Evolutionary conservation across 1,140 invertebrate genomes (phyloP).

Genomic region (Drosophila murphyi): DNA sequence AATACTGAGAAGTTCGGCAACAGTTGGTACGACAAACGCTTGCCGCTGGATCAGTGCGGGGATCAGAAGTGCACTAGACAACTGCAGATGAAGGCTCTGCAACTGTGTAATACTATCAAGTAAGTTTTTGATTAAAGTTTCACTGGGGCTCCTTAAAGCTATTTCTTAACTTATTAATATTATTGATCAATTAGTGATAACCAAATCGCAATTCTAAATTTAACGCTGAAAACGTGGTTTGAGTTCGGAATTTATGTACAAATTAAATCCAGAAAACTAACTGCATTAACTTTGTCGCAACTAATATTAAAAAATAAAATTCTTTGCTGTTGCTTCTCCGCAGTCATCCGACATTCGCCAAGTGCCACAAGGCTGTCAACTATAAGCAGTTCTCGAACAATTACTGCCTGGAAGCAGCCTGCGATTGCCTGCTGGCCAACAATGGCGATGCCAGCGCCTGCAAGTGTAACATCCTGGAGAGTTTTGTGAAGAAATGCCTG

Average conservation of each 20-base stretch:
- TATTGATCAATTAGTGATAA: too few species aligned
- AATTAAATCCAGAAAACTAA: too few species aligned
- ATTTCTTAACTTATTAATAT: too few species aligned
- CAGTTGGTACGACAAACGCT: constrained; percentile 88
- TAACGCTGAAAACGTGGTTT: too few species aligned
- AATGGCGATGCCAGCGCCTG: constrained; percentile 86
- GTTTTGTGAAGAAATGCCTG: constrained; percentile 90
- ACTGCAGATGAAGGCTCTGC: constrained; percentile 87
- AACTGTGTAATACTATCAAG: constrained; percentile 87
- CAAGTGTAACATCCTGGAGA: constrained; percentile 88
- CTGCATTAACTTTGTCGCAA: too few species aligned
- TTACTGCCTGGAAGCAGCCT: constrained; percentile 89
- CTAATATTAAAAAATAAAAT: background rate
- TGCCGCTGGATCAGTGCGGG: constrained; percentile 86
- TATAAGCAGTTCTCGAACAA: constrained; percentile 88
- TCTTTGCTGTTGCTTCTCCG: background rate
- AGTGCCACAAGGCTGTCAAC: constrained; percentile 87
- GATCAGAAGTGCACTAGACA: constrained; percentile 86
- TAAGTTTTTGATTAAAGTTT: constrained; percentile 32
- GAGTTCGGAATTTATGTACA: too few species aligned
- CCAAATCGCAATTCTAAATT: too few species aligned
- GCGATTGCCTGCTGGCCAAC: constrained; percentile 87
- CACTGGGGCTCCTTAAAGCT: background rate
- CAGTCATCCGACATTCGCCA: constrained; percentile 86
- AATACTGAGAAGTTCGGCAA: constrained; percentile 90